phyloP scores from a whole-genome alignment of 1,140 invertebrate genomes.

The Nasonia longicornis region DNA sequence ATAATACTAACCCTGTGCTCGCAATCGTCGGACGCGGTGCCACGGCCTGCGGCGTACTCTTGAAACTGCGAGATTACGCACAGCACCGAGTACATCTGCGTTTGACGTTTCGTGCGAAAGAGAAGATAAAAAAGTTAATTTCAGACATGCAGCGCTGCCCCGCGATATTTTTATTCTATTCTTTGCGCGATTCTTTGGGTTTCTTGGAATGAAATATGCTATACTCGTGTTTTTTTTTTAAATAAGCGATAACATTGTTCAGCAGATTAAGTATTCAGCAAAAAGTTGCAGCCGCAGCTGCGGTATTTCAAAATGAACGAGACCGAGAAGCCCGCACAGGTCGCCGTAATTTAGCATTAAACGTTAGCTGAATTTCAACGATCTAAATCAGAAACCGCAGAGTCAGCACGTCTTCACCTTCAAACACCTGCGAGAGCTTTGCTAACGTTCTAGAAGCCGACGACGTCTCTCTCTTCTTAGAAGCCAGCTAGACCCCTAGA shows the following conservation, averaged over 20 bases:
- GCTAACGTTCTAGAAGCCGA: background rate
- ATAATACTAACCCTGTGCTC: constrained; percentile 62
- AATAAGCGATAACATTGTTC: too few species aligned
- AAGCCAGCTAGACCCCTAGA: too few species aligned
- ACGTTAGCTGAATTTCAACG: background rate
- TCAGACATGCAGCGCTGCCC: too few species aligned
- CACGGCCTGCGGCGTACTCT: constrained; percentile 80
- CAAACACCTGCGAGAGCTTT: background rate
- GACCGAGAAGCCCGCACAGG: background rate
- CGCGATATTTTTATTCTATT: background rate
- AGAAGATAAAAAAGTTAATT: background rate
- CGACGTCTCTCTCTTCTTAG: too few species aligned
- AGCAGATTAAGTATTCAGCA: background rate
- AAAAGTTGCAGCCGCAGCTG: background rate
- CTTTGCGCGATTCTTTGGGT: background rate
- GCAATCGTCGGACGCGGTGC: constrained; percentile 75
- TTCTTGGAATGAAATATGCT: too few species aligned
- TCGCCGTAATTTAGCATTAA: background rate
- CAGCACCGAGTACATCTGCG: constrained; percentile 80
- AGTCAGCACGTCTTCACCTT: background rate
- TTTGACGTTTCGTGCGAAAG: background rate
- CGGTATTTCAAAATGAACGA: background rate
- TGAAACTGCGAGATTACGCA: constrained; percentile 87
- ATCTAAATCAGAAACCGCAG: constrained; percentile 3
- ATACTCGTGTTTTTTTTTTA: too few species aligned